Conservation (phyloP, 2,888 invertebrate genomes). For the Xylota segnis region DNA sequence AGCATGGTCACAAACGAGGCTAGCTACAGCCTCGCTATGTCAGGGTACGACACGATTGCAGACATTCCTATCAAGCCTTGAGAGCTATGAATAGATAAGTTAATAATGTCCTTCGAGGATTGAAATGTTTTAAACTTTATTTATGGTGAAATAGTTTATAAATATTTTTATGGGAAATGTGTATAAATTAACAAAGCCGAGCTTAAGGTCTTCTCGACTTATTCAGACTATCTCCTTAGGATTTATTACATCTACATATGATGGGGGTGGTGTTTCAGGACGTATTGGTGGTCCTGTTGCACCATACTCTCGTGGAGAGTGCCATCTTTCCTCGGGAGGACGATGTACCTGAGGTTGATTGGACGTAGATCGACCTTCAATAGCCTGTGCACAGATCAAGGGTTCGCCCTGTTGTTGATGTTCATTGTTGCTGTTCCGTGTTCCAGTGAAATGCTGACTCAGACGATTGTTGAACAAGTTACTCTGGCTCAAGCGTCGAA, state of each 20-base stretch:
- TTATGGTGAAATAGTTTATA: slow-evolving; percentile 10
- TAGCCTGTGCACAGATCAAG: slow-evolving; percentile 39
- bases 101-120: no score
- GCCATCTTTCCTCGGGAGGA: slow-evolving; percentile 8
- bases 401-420: slow-evolving; percentile 59
- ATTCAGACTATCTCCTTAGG: slow-evolving; percentile 10
- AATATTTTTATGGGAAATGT: background rate
- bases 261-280: slow-evolving; percentile 83
- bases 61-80: no score
- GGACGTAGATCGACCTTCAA: background rate
- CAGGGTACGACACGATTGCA: no score
- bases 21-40: no score
- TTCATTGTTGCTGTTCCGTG: slow-evolving; percentile 17
- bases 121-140: slow-evolving; percentile 3
- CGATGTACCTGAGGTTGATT: slow-evolving; percentile 25
- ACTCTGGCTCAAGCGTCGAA: slow-evolving; percentile 83
- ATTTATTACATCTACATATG: slow-evolving; percentile 81
- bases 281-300: slow-evolving; percentile 63
- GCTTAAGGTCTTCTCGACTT: background rate
- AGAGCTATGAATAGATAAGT: no score
- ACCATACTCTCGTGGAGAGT: background rate
- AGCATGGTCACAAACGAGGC: no score
- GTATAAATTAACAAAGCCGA: background rate
- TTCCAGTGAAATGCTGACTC: slow-evolving; percentile 78
- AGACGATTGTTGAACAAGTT: slow-evolving; percentile 82